Evolutionary conservation across 2,888 invertebrate species (phyloP).

Genomic region (Octonoba sinensis): DNA sequence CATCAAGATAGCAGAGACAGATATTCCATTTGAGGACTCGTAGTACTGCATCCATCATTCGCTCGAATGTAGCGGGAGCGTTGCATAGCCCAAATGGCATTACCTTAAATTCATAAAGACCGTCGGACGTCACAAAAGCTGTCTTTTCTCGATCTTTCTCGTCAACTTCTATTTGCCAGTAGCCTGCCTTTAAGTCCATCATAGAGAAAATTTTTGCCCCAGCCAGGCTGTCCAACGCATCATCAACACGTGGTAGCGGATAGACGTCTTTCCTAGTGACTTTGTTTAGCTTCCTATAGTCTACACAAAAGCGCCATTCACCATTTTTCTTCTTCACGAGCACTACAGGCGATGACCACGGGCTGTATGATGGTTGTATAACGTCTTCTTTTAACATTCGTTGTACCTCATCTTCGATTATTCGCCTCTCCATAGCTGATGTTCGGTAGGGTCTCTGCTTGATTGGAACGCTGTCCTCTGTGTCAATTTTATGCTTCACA

Average conservation of each 20-base stretch:
- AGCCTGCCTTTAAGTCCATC: constrained; percentile 21
- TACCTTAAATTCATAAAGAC: too few relatives aligned
- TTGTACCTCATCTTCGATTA: background rate
- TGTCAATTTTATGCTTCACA: background rate
- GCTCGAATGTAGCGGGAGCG: too few relatives aligned
- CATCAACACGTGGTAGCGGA: too few relatives aligned
- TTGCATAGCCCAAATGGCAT: too few relatives aligned
- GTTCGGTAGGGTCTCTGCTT: background rate
- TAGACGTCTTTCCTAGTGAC: background rate
- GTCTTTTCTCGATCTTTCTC: constrained; percentile 62
- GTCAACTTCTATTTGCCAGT: constrained; percentile 7
- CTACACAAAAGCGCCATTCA: too few relatives aligned
- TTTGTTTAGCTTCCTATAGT: constrained; percentile 2
- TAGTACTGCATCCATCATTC: too few relatives aligned
- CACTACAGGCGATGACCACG: constrained; percentile 4
- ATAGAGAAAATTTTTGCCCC: constrained; percentile 15
- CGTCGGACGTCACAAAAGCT: constrained; percentile 65
- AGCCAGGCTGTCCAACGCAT: too few relatives aligned
- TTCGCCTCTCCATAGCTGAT: too few relatives aligned
- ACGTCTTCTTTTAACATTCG: constrained; percentile 6
- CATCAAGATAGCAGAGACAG: too few relatives aligned
- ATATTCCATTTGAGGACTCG: too few relatives aligned
- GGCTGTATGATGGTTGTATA: constrained; percentile 2
- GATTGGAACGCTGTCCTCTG: background rate
- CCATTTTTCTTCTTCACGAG: constrained; percentile 17